phyloP scores from a whole-genome alignment of 2,113 vertebrate genomes.

The Poeciliopsis retropinna region DNA sequence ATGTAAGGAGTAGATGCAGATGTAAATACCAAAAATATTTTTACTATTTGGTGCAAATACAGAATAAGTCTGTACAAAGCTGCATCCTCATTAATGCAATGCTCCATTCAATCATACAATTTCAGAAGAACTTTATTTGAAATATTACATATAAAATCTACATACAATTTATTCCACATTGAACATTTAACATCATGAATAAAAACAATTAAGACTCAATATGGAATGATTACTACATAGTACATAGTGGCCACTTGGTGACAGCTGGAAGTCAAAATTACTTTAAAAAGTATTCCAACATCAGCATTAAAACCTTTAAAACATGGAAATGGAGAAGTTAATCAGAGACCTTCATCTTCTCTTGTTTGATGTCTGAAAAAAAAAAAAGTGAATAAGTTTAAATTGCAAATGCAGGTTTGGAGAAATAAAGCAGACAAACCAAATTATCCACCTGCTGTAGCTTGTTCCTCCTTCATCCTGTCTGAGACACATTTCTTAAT shows the following conservation, averaged over 20 bases:
- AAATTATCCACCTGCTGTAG: conserved; percentile 71
- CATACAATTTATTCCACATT: conserved; percentile 88
- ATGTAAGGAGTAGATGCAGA: too few species aligned
- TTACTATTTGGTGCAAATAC: too few species aligned
- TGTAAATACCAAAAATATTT: too few species aligned
- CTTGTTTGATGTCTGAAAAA: conserved; percentile 78
- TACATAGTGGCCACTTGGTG: conserved; percentile 58
- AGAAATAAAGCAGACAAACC: neutral
- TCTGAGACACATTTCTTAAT: conserved; percentile 84
- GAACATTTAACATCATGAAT: conserved; percentile 79
- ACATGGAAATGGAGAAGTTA: conserved; percentile 57
- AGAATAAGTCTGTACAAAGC: too few species aligned
- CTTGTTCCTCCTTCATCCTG: conserved; percentile 81
- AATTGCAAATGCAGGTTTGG: neutral
- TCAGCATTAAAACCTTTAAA: conserved; percentile 36
- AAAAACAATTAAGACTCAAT: conserved; percentile 83
- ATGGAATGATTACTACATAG: conserved; percentile 80
- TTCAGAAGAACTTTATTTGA: conserved; percentile 94
- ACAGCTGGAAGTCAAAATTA: conserved; percentile 48
- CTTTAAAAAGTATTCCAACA: conserved; percentile 32
- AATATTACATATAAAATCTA: conserved; percentile 99
- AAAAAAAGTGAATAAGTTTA: rapidly evolving
- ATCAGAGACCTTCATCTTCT: conserved; percentile 80
- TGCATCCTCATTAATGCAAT: too few species aligned
- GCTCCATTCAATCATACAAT: conserved; percentile 28